Conservation (phyloP, 2,888 invertebrate species). For the Allygus modestus region DNA sequence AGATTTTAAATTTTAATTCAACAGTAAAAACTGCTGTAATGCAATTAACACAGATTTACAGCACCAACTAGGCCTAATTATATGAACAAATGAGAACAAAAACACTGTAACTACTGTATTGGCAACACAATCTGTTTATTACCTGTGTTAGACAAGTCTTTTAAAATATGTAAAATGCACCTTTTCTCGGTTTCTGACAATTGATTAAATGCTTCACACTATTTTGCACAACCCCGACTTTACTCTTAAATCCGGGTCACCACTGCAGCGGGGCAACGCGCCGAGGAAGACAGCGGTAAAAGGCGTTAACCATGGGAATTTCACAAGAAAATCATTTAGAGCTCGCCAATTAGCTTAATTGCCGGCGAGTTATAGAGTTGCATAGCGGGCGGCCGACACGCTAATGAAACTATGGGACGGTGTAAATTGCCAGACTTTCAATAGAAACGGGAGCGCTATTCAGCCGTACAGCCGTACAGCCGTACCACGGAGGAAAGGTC, state of each 20-base stretch:
- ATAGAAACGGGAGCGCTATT: background rate
- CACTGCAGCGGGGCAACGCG: background rate
- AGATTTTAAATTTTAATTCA: too few relatives aligned
- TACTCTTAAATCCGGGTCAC: background rate
- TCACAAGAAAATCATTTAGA: conserved; percentile 34
- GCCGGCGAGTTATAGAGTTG: background rate
- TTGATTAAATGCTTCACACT: too few relatives aligned
- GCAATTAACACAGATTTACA: too few relatives aligned
- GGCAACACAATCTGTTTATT: too few relatives aligned
- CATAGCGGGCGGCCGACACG: conserved; percentile 5
- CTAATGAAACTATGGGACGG: conserved; percentile 3
- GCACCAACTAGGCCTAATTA: too few relatives aligned
- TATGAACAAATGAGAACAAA: too few relatives aligned
- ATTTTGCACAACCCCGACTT: background rate
- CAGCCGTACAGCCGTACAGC: background rate
- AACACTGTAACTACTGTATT: too few relatives aligned
- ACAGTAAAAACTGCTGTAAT: too few relatives aligned
- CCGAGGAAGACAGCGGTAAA: background rate
- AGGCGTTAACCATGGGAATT: conserved; percentile 7
- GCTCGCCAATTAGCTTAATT: conserved; percentile 11
- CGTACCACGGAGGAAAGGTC: background rate
- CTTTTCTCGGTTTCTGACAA: too few relatives aligned
- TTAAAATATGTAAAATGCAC: too few relatives aligned
- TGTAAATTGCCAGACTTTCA: conserved; percentile 4
- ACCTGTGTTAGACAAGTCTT: too few relatives aligned